phyloP scores from a whole-genome alignment of 2,797 vertebrate species.

The Melanotaenia trifasciata region DNA sequence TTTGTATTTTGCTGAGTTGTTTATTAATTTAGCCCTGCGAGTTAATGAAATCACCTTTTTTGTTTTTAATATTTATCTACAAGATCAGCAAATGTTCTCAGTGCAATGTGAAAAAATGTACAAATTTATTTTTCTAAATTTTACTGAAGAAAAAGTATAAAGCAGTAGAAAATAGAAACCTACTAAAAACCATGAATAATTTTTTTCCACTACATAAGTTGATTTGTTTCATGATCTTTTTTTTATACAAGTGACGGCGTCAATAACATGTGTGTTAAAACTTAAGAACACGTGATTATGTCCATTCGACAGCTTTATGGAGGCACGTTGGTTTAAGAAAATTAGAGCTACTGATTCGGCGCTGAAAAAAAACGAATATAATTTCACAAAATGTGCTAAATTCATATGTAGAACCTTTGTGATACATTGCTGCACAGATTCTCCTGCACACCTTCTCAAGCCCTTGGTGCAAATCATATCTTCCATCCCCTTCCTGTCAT shows the following conservation, averaged over 20 bases:
- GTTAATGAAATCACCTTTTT: no score
- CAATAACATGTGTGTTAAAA: not conserved
- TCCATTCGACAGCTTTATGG: not conserved
- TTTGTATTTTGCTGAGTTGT: no score
- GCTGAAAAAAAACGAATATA: not conserved
- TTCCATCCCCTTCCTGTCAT: conserved; percentile 18
- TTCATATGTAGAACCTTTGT: not conserved
- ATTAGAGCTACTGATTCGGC: not conserved
- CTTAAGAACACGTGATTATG: not conserved
- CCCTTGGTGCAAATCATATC: not conserved
- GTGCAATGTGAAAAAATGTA: not conserved
- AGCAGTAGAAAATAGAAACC: not conserved
- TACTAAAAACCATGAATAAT: not conserved
- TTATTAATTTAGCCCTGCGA: no score
- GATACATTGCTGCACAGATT: not conserved
- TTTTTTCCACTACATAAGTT: not conserved
- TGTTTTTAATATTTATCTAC: not conserved
- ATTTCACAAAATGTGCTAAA: not conserved
- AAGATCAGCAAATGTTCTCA: not conserved
- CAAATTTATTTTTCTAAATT: not conserved
- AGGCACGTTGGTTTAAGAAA: not conserved
- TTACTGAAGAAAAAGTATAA: not conserved
- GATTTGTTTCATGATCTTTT: not conserved
- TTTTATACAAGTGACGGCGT: not conserved
- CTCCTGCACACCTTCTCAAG: conserved; percentile 6